Evolutionary conservation across 2,113 vertebrate genomes (phyloP).

Genomic region (Callorhinus ursinus): DNA sequence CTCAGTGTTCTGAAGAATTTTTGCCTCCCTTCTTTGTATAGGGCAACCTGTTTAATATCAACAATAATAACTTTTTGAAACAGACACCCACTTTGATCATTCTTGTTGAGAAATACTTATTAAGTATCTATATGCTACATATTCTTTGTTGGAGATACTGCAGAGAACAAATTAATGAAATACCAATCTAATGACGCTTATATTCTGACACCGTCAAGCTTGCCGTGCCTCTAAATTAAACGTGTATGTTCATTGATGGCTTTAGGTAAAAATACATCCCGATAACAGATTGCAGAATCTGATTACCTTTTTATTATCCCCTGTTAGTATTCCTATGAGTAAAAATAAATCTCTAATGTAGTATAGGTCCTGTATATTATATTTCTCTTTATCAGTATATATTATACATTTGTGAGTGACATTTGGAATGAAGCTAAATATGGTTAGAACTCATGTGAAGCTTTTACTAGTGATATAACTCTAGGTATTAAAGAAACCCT

Average conservation of each 20-base stretch:
- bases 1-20: neutral
- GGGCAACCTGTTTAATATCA: neutral
- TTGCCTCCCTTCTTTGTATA: neutral
- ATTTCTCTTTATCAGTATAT: neutral
- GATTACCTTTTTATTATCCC: neutral
- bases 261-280: neutral
- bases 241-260: neutral
- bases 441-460: neutral
- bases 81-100: neutral
- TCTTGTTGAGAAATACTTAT: neutral
- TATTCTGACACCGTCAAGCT: neutral
- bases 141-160: neutral
- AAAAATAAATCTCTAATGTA: neutral
- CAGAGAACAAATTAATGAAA: neutral
- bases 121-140: neutral
- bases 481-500: neutral
- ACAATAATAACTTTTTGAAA: neutral
- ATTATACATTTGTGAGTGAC: neutral
- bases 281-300: neutral
- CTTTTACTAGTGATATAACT: neutral
- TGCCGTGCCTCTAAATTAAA: neutral
- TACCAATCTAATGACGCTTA: neutral
- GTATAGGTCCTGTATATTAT: neutral
- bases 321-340: neutral
- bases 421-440: neutral